Evolutionary conservation across 2,888 invertebrate genomes (phyloP), one percentile per base, ranked within the genome.

Genomic region (Horisme vitalbata): DNA sequence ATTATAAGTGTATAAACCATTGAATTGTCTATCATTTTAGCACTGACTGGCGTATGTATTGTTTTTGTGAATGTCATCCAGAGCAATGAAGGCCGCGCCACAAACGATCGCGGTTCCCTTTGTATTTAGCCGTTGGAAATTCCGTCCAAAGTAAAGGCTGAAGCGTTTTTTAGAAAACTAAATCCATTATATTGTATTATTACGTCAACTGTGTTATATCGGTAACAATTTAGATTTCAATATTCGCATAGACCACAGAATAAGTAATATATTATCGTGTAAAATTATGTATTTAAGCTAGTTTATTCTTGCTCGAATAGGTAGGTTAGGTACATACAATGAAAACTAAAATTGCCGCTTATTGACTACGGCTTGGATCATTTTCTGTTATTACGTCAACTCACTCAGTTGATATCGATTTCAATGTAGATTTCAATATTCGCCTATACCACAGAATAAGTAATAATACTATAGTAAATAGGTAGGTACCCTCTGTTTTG

Each of bases 11-110:
- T 21, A 28, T 26, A 35, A 43, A 35, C 30, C 39, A 45, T 41
- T 49, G 44, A 50, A 62, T 55, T 59, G 57, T 72, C 67, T 63
- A 55, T 51, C 55, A 39, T 57, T 64, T 59, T 53, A 44, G 44
- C 67, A 32, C 80, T 61, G 82, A 72, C 81, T 74, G 58, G 55
- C 59, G 55, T 60, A 61, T 58, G 83, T 81, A 85, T 87, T 87
- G 87, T 88, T 87, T 87, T 87, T 88, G 79, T 86, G 83, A 81
- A 86, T 87, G 87, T 88, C 87, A 88, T 87, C 85, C 74, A 69
- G 71, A 70, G 83, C 81, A 77, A 81, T 80, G 86, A 84, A 81
- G 77, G 79, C 79, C 72, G 67, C 62, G 79, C 86, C 84, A 65
- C 86, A 84, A 85, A 85, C 81, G 84, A 73, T 70, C 78, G 85